Base-by-base conservation (phyloP, 2,888 invertebrate genomes). In the Drosophila basisetae region DNA sequence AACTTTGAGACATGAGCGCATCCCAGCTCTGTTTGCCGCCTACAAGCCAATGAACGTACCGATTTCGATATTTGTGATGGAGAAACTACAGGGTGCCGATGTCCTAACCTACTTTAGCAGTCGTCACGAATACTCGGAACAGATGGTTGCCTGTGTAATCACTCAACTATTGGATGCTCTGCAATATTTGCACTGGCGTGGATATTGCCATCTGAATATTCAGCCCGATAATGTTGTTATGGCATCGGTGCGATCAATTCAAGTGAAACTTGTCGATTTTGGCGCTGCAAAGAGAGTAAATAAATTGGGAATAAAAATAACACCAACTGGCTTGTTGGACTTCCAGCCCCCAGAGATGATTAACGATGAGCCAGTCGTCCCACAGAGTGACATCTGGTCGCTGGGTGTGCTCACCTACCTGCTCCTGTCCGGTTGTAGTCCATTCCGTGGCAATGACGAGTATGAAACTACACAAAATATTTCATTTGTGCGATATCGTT, bases 161-260 rank as follows among this genome's bases (percentile, higher is more conserved):
- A 95, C 96, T 4, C 99, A 99, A 94, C 94, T 98, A 0, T 94
- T 98, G 67, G 98, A 98, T 91, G 99, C 96, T 1, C 94, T 99
- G 1, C 98, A 99, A 93, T 99, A 98, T 93, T 94, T 99, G 49
- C 99, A 99, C 93, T 98, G 98, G 97, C 95, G 97, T 87, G 98
- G 98, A 4, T 96, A 96, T 82, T 97, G 97, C 83, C 98, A 98
- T 92, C 94, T 98, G 74, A 97, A 98, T 92, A 94, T 99, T 58
- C 98, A 99, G 93, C 99, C 99, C 0, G 98, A 98, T 92, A 99
- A 99, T 93, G 95, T 99, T 31, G 97, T 99, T 4, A 97, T 99
- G 96, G 96, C 97, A 1, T 96, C 96, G 0, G 96, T 97, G 22
- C 94, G 98, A 80, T 96, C 96, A 0, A 95, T 97, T 11, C 96